These are phyloP conservation scores for Catocala nupta DNA, from an alignment of 2,888 invertebrate genomes.

Conservation along the genomic window DNA sequence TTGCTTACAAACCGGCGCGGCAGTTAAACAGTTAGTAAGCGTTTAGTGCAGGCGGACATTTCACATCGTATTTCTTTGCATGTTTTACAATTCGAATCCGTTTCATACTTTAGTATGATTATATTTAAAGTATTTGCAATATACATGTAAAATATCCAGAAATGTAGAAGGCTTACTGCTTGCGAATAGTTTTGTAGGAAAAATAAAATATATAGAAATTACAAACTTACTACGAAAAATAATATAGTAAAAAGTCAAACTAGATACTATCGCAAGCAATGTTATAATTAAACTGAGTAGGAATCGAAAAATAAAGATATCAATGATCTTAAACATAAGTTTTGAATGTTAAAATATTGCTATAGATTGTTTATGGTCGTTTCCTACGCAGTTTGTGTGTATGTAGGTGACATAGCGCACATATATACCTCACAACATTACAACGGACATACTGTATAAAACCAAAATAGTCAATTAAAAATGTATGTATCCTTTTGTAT, in stretches of 20 bases:
- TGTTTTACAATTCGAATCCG: neutral
- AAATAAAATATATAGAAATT: slow-evolving; percentile 5
- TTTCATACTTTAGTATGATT: neutral
- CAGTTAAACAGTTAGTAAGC: slow-evolving; percentile 69
- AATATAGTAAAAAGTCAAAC: neutral
- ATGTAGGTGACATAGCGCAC: slow-evolving; percentile 23
- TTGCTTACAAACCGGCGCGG: slow-evolving; percentile 48
- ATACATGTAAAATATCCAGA: slow-evolving; percentile 50
- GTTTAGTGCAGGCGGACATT: slow-evolving; percentile 56
- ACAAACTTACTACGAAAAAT: neutral
- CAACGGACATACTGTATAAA: slow-evolving; percentile 5
- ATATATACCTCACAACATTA: slow-evolving; percentile 10
- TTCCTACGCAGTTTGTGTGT: slow-evolving; percentile 36
- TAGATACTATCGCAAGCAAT: slow-evolving; percentile 47
- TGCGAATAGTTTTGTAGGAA: slow-evolving; percentile 58
- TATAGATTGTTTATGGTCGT: slow-evolving; percentile 30
- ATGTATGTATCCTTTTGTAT: too few species aligned
- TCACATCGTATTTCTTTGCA: slow-evolving; percentile 33
- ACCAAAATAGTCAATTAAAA: neutral
- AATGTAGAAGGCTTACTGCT: slow-evolving; percentile 49
- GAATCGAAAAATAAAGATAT: neutral
- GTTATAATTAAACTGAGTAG: slow-evolving; percentile 13
- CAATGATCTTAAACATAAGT: neutral
- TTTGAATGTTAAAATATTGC: neutral
- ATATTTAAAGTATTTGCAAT: slow-evolving; percentile 6